Evolutionary conservation across 2,113 vertebrate species (phyloP), one percentile per base, ranked within the genome.

Genomic region (Hoplias malabaricus): DNA sequence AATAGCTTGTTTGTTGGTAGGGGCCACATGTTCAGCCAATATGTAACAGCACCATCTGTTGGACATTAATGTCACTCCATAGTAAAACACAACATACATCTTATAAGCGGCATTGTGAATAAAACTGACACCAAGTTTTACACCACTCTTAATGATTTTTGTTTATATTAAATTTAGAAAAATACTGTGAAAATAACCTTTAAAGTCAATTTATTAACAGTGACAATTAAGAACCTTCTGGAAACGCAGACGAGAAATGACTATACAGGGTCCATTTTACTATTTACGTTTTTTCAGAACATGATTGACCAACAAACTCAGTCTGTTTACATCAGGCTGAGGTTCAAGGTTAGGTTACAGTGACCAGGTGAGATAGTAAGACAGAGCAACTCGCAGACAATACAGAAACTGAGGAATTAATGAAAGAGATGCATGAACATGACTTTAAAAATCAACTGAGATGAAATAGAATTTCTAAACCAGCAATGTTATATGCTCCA

Each of bases 241-340:
- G n/a, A n/a, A 25, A 9, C 5, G 2, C 13, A 53, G 0, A 36
- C 3, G 5, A 65, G 23, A 72, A 27, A 48, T 59, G 13, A 38
- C 53, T 68, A 42, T 27, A 71, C 4, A 68, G 79, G 50, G 54
- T 81, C 54, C 72, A 76, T 43, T 84, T 84, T 84, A 84, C 80
- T 83, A 54, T 46, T 66, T 62, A 57, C 25, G 16, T 61, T 12
- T 77, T 14, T 36, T 69, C 19, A 69, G 65, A 59, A 69, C 71
- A 40, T 36, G 31, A 82, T 43, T 72, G 34, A 71, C 48, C 36
- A 66, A 29, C 23, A 43, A 36, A 36, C 13, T 8, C 23, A 36
- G 34, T 69, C 21, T 42, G 56, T 68, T 2, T 34, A 74, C 31
- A 34, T 69, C 74, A 83, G 75, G 70, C 63, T 62, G 38, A 31